phyloP scores from a whole-genome alignment of 2,113 vertebrate genomes.

The Peromyscus maniculatus region DNA sequence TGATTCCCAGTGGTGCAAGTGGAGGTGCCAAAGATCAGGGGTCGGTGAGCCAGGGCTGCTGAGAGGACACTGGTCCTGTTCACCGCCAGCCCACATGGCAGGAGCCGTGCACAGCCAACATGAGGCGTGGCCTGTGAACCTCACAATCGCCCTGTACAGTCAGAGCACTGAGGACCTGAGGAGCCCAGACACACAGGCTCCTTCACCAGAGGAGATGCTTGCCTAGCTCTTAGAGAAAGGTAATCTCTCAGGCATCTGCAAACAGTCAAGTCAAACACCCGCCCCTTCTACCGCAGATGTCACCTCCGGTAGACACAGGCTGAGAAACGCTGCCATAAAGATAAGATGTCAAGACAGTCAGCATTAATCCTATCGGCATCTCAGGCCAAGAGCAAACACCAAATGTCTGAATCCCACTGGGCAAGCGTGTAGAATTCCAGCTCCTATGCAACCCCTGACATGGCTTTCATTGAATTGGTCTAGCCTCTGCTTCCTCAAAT shows the following conservation, averaged over 20 bases:
- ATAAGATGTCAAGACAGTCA: constrained; percentile 14
- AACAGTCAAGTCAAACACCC: constrained; percentile 51
- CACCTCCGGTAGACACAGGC: constrained; percentile 23
- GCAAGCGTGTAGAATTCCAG: background rate
- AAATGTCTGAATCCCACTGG: background rate
- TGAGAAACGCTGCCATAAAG: constrained; percentile 29
- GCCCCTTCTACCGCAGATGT: background rate
- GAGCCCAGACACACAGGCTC: background rate
- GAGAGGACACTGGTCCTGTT: background rate
- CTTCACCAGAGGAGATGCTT: background rate
- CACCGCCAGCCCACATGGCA: too few species aligned
- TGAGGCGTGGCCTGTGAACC: accelerated
- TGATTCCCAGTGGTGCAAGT: background rate
- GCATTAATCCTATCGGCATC: background rate
- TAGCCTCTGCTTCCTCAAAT: too few species aligned
- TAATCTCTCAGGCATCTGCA: constrained; percentile 25
- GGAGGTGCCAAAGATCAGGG: background rate
- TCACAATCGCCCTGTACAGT: background rate
- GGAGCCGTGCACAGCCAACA: accelerated
- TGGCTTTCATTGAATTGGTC: background rate
- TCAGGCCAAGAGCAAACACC: background rate
- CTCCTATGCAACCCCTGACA: background rate
- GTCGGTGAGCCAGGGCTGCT: background rate
- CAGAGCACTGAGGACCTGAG: background rate
- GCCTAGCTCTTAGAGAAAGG: constrained; percentile 50